phyloP scores from a whole-genome alignment of 2,888 invertebrate species.

The Dasypogon diadema region DNA sequence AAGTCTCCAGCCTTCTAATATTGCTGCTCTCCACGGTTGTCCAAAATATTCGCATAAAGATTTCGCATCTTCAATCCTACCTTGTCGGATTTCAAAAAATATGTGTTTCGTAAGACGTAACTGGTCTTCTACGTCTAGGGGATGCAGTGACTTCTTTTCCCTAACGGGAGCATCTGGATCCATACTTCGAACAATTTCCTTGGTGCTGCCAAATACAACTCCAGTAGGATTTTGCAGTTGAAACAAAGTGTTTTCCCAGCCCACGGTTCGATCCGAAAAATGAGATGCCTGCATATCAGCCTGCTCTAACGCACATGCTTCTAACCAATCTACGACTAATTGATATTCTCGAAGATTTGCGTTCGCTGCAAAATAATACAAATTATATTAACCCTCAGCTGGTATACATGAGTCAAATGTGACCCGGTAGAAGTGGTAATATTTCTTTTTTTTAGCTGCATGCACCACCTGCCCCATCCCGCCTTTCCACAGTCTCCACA shows the following conservation, averaged over 20 bases:
- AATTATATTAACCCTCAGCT: too few species aligned
- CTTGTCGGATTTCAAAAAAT: conserved; percentile 85
- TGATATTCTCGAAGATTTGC: conserved; percentile 78
- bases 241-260: conserved; percentile 93
- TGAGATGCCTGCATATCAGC: conserved; percentile 73
- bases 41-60: conserved; percentile 86
- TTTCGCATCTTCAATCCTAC: conserved; percentile 87
- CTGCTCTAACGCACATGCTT: conserved; percentile 79
- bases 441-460: too few species aligned
- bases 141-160: conserved; percentile 83
- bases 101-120: conserved; percentile 70
- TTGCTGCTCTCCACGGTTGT: conserved; percentile 92
- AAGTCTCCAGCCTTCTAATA: conserved; percentile 90
- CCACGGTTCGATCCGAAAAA: conserved; percentile 84
- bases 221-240: conserved; percentile 73
- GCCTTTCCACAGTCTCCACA: too few species aligned
- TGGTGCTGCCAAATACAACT: conserved; percentile 73
- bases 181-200: conserved; percentile 76
- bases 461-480: too few species aligned
- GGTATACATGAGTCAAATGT: too few species aligned
- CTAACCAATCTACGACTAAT: conserved; percentile 93
- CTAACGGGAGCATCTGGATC: conserved; percentile 92
- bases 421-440: too few species aligned
- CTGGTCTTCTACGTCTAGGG: conserved; percentile 89
- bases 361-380: conserved; percentile 69